These are phyloP conservation scores for Esperia sulphurella DNA, from an alignment of 2,888 invertebrate species.

Conservation along the genomic window DNA sequence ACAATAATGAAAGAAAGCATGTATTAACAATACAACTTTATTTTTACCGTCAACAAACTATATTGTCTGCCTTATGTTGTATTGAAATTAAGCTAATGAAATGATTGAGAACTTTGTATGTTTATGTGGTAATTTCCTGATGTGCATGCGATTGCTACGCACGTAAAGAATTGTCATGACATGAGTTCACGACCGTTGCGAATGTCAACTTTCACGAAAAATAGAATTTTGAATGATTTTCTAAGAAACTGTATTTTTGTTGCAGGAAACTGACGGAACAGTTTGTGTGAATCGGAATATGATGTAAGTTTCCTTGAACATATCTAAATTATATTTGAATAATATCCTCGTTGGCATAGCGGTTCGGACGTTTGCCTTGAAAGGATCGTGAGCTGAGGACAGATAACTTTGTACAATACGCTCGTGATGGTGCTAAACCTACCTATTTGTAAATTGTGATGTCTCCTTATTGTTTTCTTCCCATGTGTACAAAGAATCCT, in stretches of 20 bases:
- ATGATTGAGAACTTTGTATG: background rate
- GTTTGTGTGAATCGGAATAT: background rate
- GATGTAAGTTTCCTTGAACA: background rate
- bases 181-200: constrained; percentile 36
- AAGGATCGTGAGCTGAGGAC: too few species aligned
- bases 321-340: too few species aligned
- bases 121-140: constrained; percentile 6
- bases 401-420: too few species aligned
- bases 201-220: constrained; percentile 43
- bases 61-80: background rate
- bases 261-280: background rate
- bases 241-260: constrained; percentile 1
- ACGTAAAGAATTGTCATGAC: constrained; percentile 24
- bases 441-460: too few species aligned
- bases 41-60: background rate
- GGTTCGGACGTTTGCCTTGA: too few species aligned
- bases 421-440: too few species aligned
- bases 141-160: constrained; percentile 38
- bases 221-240: constrained; percentile 1
- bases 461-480: too few species aligned
- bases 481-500: too few species aligned
- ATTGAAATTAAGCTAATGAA: background rate
- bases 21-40: background rate
- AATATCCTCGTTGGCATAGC: too few species aligned
- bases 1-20: background rate